Evolutionary conservation across 2,888 invertebrate genomes (phyloP), one percentile per base, ranked within the genome.

Genomic region (Chamaedrilus cognettii): DNA sequence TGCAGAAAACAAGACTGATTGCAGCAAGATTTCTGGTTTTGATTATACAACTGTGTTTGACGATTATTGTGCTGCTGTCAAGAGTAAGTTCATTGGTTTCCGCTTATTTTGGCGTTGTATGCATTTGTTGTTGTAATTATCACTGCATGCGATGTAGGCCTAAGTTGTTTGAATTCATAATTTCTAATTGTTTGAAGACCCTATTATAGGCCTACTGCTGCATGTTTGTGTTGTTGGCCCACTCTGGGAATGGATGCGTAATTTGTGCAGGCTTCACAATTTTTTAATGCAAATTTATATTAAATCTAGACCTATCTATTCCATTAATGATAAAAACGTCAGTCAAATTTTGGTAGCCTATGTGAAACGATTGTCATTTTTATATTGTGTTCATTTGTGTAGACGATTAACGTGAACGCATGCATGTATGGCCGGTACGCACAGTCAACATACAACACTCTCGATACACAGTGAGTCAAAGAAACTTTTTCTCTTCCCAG

Each of bases 381-480:
- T 11, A 15, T 15, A 11, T 11, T 15, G 33, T 50, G n/a, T 3
- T 60, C n/a, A 34, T 26, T 51, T 42, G 26, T 50, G 49, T 51
- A 62, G 62, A 49, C 19, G 26, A 30, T 50, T 30, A 62, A 62
- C 52, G 1, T 62, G 30, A 15, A 51, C 31, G 62, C 62, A 26
- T 62, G 62, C n/a, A 62, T 62, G 62, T 62, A 62, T 62, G 62
- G 62, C 15, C 49, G 49, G 26, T 62, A 62, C 30, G 30, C 50
- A 5, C 15, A 49, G 51, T 23, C 32, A n/a, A 19, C 31, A n/a
- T 62, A 62, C 62, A 31, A 62, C 62, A 62, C 7, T 51, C 62
- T 51, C 34, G 52, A 62, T 31, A n/a, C 32, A 23, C 62, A 62
- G 62, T 62, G 32, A 51, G 62, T n/a, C n/a, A n/a, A n/a, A n/a